Conservation (phyloP, 1,140 invertebrate genomes). For the Scaptomyza montana region DNA sequence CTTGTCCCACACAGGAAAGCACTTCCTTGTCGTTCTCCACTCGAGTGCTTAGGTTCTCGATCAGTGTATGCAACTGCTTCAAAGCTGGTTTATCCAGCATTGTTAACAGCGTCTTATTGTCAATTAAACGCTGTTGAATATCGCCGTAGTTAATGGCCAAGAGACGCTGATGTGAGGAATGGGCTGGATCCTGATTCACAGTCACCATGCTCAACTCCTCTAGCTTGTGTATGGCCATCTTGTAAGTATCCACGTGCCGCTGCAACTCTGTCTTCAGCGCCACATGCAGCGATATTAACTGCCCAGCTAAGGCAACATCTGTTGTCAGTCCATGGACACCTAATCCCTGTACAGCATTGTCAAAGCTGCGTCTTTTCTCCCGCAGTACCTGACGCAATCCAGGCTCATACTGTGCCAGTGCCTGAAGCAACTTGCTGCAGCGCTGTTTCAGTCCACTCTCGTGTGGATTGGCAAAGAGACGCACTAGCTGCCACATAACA, state of each 20-base stretch:
- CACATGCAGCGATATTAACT: constrained; percentile 87
- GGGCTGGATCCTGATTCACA: constrained; percentile 91
- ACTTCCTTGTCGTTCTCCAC: constrained; percentile 90
- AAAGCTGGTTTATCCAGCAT: constrained; percentile 90
- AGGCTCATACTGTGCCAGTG: constrained; percentile 86
- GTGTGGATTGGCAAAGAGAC: constrained; percentile 89
- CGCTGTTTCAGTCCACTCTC: constrained; percentile 86
- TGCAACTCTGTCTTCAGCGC: constrained; percentile 93
- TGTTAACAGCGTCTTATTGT: constrained; percentile 95
- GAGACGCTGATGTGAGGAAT: constrained; percentile 94
- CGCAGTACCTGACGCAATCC: constrained; percentile 86
- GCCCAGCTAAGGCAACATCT: constrained; percentile 84
- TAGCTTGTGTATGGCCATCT: constrained; percentile 93
- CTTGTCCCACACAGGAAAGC: constrained; percentile 86
- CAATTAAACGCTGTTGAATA: constrained; percentile 94
- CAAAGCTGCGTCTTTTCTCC: constrained; percentile 88
- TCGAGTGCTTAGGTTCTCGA: constrained; percentile 86
- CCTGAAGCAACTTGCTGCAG: constrained; percentile 85
- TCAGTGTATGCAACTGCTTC: constrained; percentile 85
- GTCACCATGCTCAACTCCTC: constrained; percentile 90
- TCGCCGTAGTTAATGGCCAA: constrained; percentile 92
- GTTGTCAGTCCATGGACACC: constrained; percentile 94
- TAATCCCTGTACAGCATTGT: constrained; percentile 93
- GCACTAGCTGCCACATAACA: constrained; percentile 91
- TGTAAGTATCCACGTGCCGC: constrained; percentile 92